These are phyloP conservation scores for Zootermopsis nevadensis DNA, from an alignment of 2,888 invertebrate genomes.

Conservation along the genomic window DNA sequence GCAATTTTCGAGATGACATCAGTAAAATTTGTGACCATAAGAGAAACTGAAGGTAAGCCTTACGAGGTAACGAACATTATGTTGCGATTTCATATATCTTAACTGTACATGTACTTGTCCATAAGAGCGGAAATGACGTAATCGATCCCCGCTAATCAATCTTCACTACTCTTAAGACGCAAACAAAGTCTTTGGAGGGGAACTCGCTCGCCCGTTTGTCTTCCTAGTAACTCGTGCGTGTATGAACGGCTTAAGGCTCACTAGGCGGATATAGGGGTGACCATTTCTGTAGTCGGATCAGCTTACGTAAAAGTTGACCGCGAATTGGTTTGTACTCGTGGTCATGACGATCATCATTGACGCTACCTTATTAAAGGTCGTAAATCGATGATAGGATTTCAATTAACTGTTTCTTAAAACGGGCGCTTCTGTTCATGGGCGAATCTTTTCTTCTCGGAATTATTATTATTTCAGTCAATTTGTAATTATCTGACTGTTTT, in stretches of 20 bases:
- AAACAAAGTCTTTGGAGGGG: not conserved
- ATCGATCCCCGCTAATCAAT: constrained; percentile 18
- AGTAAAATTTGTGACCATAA: not conserved
- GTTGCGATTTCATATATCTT: not conserved
- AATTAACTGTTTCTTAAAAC: too few relatives aligned
- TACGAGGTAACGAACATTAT: not conserved
- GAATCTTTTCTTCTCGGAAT: too few relatives aligned
- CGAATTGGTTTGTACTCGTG: too few relatives aligned
- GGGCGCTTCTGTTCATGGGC: too few relatives aligned
- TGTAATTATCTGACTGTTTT: too few relatives aligned
- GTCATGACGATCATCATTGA: too few relatives aligned
- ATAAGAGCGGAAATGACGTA: constrained; percentile 10
- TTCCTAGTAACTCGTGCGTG: not conserved
- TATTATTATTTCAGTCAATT: too few relatives aligned
- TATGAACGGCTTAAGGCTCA: not conserved
- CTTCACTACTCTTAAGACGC: constrained; percentile 18
- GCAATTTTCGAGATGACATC: not conserved
- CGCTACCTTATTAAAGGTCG: too few relatives aligned
- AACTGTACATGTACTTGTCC: not conserved
- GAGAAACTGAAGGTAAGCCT: not conserved
- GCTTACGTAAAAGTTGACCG: too few relatives aligned
- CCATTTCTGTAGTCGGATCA: too few relatives aligned
- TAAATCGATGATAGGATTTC: too few relatives aligned
- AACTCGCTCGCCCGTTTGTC: not conserved
- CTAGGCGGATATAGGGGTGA: not conserved